A percentile compares a stretch with the other conserved stretches of the same genome.
phyloP scores from a whole-genome alignment of 2,888 invertebrate genomes.

The Emesis russula region DNA sequence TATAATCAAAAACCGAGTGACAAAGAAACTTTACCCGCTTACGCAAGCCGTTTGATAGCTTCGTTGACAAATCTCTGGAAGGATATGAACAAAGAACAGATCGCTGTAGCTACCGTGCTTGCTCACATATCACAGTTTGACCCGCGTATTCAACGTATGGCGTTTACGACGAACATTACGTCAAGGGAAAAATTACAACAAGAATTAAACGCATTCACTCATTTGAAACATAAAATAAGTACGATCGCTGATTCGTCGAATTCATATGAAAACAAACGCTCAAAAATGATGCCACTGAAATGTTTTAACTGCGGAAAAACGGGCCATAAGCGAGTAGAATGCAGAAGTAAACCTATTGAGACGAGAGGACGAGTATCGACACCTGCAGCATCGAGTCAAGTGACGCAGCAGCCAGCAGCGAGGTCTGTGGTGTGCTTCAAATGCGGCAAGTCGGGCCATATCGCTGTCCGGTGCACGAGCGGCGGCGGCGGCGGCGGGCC shows the following conservation, averaged over 20 bases:
- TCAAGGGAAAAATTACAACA: slow-evolving; percentile 48
- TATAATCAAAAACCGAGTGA: slow-evolving; percentile 42
- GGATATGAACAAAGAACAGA: slow-evolving; percentile 52
- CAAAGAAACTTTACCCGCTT: slow-evolving; percentile 50
- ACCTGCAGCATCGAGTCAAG: slow-evolving; percentile 2
- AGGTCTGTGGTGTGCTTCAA: slow-evolving; percentile 40
- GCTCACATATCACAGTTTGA: slow-evolving; percentile 47
- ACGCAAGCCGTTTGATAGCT: slow-evolving; percentile 46
- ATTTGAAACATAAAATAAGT: slow-evolving; percentile 44
- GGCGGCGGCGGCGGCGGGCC: background rate
- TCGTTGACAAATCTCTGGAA: slow-evolving; percentile 52
- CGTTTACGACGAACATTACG: slow-evolving; percentile 48
- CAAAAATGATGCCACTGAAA: background rate
- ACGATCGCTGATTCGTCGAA: slow-evolving; percentile 5
- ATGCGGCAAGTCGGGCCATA: slow-evolving; percentile 47
- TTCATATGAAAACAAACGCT: slow-evolving; percentile 24
- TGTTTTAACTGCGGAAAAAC: slow-evolving; percentile 60
- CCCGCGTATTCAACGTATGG: slow-evolving; percentile 48
- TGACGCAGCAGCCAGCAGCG: slow-evolving; percentile 24
- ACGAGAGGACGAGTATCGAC: background rate
- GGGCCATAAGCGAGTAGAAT: slow-evolving; percentile 65
- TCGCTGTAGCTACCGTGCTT: slow-evolving; percentile 52
- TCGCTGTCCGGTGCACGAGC: slow-evolving; percentile 42
- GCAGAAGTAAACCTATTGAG: slow-evolving; percentile 25
- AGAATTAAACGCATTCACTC: slow-evolving; percentile 49